These are phyloP conservation scores for Hartigia nigra DNA, from an alignment of 2,888 invertebrate species.

Conservation along the genomic window DNA sequence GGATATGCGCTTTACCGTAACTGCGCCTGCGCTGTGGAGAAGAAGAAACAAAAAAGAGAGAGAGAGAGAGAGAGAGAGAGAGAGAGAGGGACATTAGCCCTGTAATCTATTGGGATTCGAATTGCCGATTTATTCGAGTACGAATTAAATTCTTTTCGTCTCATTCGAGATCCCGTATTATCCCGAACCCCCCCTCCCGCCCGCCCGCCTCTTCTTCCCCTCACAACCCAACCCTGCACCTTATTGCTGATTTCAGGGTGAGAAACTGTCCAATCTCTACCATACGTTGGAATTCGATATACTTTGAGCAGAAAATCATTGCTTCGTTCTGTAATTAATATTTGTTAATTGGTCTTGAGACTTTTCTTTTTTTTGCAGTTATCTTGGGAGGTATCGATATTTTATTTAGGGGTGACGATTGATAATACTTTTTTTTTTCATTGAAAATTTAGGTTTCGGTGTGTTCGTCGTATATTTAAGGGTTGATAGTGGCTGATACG, in stretches of 20 bases:
- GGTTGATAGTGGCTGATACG: not conserved
- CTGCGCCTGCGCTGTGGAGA: not conserved
- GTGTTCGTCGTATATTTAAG: not conserved
- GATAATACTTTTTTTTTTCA: not conserved
- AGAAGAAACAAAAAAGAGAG: not conserved
- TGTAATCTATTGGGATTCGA: slow-evolving; percentile 42
- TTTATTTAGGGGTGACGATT: not conserved
- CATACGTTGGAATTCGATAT: not conserved
- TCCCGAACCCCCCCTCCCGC: too few species aligned
- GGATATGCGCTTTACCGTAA: not conserved
- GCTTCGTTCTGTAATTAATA: not conserved
- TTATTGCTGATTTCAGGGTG: slow-evolving; percentile 36
- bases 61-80: too few species aligned
- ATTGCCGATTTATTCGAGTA: slow-evolving; percentile 42
- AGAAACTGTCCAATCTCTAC: not conserved
- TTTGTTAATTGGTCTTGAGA: not conserved
- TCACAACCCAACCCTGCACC: too few species aligned
- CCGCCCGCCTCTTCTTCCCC: too few species aligned
- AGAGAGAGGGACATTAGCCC: slow-evolving; percentile 29
- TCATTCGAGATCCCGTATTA: not conserved
- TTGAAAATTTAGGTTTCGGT: not conserved
- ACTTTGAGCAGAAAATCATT: not conserved
- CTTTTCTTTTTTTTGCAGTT: not conserved
- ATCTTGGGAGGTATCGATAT: not conserved
- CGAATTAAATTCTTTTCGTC: slow-evolving; percentile 46